A percentile compares a stretch with the other conserved stretches of the same genome.
Conservation (phyloP, 2,797 vertebrate genomes). For the Tragopan temminckii region DNA sequence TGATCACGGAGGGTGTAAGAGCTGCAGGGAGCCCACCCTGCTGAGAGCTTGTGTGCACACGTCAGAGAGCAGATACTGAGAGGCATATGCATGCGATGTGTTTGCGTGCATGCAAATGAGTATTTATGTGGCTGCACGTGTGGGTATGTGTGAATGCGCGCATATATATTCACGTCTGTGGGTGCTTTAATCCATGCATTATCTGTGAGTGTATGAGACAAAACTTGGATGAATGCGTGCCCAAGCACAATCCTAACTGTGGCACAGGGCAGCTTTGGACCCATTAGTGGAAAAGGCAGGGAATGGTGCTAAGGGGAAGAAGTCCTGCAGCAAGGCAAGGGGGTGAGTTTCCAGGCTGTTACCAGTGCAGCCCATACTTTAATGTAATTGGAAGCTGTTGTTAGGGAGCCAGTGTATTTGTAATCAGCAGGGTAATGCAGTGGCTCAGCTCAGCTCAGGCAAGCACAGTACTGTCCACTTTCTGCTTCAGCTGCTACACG, state of each 20-base stretch:
- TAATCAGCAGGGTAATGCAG: not conserved
- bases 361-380: constrained; percentile 10
- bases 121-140: not conserved
- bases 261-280: not conserved
- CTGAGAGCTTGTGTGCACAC: not conserved
- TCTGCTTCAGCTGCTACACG: not conserved
- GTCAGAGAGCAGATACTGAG: not conserved
- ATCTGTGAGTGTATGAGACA: not conserved
- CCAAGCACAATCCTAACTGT: not conserved
- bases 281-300: not conserved
- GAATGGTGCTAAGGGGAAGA: not conserved
- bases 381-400: not conserved
- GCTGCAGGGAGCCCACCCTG: not conserved
- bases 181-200: not conserved
- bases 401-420: not conserved
- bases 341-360: not conserved
- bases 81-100: not conserved
- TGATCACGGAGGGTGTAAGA: not conserved
- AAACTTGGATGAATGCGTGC: not conserved
- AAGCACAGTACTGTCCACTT: not conserved
- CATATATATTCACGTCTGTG: not conserved
- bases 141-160: not conserved
- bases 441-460: not conserved
- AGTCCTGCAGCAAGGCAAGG: not conserved
- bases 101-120: not conserved